These are phyloP conservation scores for Ochropleura plecta DNA, from an alignment of 2,888 invertebrate genomes.

Conservation along the genomic window DNA sequence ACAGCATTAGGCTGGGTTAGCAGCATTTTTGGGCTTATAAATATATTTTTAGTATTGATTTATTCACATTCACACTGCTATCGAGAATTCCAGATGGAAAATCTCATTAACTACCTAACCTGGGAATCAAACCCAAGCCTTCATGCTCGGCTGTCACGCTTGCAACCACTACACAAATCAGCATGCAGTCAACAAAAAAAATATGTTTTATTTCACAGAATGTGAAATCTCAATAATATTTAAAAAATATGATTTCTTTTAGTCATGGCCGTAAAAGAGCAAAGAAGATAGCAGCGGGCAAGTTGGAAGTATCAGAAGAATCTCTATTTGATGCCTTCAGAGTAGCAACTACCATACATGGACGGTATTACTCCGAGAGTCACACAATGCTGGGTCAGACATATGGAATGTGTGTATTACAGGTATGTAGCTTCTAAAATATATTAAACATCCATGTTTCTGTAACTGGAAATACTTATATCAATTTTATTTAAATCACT, in stretches of 20 bases:
- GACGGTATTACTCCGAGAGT: slow-evolving; percentile 99
- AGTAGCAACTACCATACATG: slow-evolving; percentile 98
- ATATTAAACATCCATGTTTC: not conserved
- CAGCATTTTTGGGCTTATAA: not conserved
- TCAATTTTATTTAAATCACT: too few relatives aligned
- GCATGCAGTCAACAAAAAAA: too few relatives aligned
- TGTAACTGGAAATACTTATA: not conserved
- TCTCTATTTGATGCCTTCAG: slow-evolving; percentile 99
- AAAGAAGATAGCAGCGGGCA: slow-evolving; percentile 97
- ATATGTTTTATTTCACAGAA: too few relatives aligned
- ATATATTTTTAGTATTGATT: too few relatives aligned
- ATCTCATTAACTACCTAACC: too few relatives aligned
- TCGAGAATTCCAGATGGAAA: too few relatives aligned
- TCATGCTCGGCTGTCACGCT: too few relatives aligned
- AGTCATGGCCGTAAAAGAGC: slow-evolving; percentile 98
- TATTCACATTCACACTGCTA: too few relatives aligned
- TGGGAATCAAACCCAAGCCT: too few relatives aligned
- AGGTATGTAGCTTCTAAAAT: slow-evolving; percentile 87
- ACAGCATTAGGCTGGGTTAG: not conserved
- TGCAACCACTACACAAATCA: too few relatives aligned
- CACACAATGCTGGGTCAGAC: slow-evolving; percentile 99
- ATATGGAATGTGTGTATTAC: slow-evolving; percentile 98
- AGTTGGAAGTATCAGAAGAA: slow-evolving; percentile 97
- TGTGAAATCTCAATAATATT: not conserved
- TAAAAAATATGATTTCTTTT: slow-evolving; percentile 8